Evolutionary conservation across 2,797 vertebrate species (phyloP), one percentile per base, ranked within the genome.

Genomic region (Nyctalus aviator): DNA sequence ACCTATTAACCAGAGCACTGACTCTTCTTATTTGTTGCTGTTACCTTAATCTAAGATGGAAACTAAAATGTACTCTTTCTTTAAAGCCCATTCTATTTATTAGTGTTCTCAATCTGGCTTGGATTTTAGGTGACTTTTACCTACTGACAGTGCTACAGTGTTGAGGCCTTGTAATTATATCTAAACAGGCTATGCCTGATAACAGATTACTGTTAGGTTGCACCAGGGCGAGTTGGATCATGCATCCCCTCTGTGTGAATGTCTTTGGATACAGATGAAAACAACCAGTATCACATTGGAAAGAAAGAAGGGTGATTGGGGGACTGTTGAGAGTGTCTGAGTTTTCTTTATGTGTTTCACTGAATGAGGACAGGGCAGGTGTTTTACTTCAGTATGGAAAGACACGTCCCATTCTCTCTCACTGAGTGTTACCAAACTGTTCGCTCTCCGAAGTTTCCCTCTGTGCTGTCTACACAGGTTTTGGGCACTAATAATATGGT

Each of bases 81-180:
- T 68, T 79, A 21, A 86, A 92, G 37, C 50, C 72, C 79, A 6
- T 35, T 27, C 12, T 69, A 8, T 84, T 93, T 68, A 35, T 69
- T 46, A 57, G 44, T 55, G 32, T 69, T 37, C 48, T 62, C 41
- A 69, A 1, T 20, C 18, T 85, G 69, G 32, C 8, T 85, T 62
- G 27, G 48, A 50, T 75, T 88, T 85, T 84, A 55, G 23, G 48
- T 92, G 20, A 30, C 13, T 72, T 71, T 78, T 62, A 37, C 21
- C 17, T 46, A 25, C 32, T 55, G 68, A 37, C 2, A 73, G 41
- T 35, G 46, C 25, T 64, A 6, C 68, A 55, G 25, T 46, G 11
- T 27, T 21, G 48, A 77, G 20, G 13, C 55, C 27, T 72, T 88
- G 6, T 23, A 35, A 71, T 68, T n/a, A 55, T n/a, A 55, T 37